Base-by-base conservation (phyloP, 1,140 invertebrate species). In the Holotrichia oblita region DNA sequence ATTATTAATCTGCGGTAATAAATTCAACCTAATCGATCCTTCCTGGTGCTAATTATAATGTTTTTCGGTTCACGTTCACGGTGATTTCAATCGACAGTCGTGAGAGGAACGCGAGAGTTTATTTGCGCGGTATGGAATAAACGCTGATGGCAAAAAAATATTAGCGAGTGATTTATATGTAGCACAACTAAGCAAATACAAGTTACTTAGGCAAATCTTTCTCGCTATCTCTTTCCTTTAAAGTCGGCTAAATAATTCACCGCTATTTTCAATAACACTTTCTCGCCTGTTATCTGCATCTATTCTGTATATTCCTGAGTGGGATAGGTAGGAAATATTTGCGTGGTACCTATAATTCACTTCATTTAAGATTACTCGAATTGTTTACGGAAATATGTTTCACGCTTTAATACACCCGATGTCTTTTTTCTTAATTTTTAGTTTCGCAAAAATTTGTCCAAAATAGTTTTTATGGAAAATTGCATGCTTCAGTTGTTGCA, bases 21-120 rank as follows among this genome's bases (percentile, higher is more conserved):
- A 69, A 69, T 55, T 55, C 7, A n/a, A 2, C 9, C 10, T 76
- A 76, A 48, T 41, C 17, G 40, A 24, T 27, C 74, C 74, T 76
- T 76, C 74, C 41, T 42, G 42, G 41, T 76, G 74, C 24, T 76
- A 76, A 76, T 76, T 76, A 76, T 74, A 41, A 74, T 74, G 41
- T 76, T 41, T 74, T 40, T 42, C 42, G 42, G 40, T 76, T 55
- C 74, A 44, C 40, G 74, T 76, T 76, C 74, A 27, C 42, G 41
- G 74, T 24, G 74, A 76, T 76, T 76, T 76, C 74, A 76, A 76
- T 76, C 40, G 41, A 20, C 42, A 55, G 44, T 48, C 74, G 74
- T 76, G 41, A 76, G 44, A 14, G 74, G 44, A 76, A 76, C 74
- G 20, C 74, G 41, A n/a, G 44, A 40, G 73, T 41, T 41, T 34